phyloP scores from a whole-genome alignment of 2,888 invertebrate genomes.

The Monochamus alternatus region DNA sequence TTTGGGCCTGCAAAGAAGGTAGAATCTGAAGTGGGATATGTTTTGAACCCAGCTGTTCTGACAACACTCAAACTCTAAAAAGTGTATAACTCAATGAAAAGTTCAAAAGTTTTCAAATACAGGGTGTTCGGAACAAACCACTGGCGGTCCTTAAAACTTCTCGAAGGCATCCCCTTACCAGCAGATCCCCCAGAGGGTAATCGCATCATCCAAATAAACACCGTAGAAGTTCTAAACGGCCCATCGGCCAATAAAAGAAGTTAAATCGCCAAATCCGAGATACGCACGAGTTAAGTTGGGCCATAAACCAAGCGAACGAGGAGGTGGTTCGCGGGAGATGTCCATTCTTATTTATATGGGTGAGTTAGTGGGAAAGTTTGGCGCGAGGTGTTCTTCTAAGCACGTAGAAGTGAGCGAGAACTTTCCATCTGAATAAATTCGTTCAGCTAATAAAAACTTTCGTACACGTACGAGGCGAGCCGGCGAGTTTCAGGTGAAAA shows the following conservation, averaged over 20 bases:
- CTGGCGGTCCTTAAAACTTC: too few species aligned
- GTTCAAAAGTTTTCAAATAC: too few species aligned
- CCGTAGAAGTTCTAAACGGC: constrained; percentile 16
- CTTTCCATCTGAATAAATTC: constrained; percentile 10
- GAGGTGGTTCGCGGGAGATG: constrained; percentile 47
- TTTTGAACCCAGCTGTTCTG: too few species aligned
- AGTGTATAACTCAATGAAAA: too few species aligned
- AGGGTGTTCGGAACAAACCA: too few species aligned
- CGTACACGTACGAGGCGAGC: background rate
- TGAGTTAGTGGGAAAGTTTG: constrained; percentile 32
- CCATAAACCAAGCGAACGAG: constrained; percentile 48
- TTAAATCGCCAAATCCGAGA: constrained; percentile 46
- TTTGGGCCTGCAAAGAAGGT: too few species aligned
- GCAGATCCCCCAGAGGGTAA: too few species aligned
- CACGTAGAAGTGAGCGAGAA: background rate
- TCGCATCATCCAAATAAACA: constrained; percentile 5
- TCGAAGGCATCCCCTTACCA: too few species aligned
- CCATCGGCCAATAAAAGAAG: constrained; percentile 26
- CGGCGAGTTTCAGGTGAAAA: background rate
- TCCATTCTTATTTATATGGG: constrained; percentile 51
- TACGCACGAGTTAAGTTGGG: constrained; percentile 49
- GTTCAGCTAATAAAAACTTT: constrained; percentile 7
- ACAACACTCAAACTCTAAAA: too few species aligned
- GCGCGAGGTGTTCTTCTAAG: constrained; percentile 1
- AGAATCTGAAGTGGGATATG: too few species aligned